A percentile compares a stretch with the other conserved stretches of the same genome.
Evolutionary conservation across 1,140 invertebrate genomes (phyloP).

Genomic region (Trachymyrmex cornetzi): DNA sequence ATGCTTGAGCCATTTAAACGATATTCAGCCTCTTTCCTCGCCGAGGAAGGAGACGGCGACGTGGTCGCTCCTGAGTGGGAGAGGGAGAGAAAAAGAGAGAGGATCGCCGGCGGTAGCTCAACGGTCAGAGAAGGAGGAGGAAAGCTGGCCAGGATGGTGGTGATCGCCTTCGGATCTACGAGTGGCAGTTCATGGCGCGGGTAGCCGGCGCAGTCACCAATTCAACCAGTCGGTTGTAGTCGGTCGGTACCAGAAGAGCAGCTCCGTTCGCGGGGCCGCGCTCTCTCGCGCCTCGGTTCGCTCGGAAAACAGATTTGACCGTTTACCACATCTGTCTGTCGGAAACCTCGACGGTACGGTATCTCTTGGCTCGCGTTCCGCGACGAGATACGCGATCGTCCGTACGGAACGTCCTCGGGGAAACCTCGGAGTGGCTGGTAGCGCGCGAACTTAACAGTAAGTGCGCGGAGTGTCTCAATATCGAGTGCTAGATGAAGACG

Average conservation of each 20-base stretch:
- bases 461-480: constrained; percentile 62
- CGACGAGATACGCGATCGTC: not conserved
- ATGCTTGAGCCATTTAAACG: constrained; percentile 22
- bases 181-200: constrained; percentile 72
- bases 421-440: constrained; percentile 1
- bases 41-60: constrained; percentile 39
- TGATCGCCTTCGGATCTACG: constrained; percentile 72
- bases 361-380: not conserved
- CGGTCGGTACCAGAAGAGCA: constrained; percentile 51
- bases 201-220: constrained; percentile 70
- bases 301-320: constrained; percentile 20
- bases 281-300: constrained; percentile 47
- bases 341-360: constrained; percentile 5
- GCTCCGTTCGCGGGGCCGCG: constrained; percentile 53
- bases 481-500: constrained; percentile 66
- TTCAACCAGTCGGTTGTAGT: constrained; percentile 67
- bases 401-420: not conserved
- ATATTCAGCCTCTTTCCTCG: constrained; percentile 38
- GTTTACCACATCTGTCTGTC: constrained; percentile 7
- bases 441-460: constrained; percentile 57
- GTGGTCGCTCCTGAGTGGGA: not conserved
- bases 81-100: constrained; percentile 66
- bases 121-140: constrained; percentile 70
- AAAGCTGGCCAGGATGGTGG: constrained; percentile 72
- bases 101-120: constrained; percentile 52